Evolutionary conservation across 1,140 invertebrate genomes (phyloP).

Genomic region (Lycorma delicatula): DNA sequence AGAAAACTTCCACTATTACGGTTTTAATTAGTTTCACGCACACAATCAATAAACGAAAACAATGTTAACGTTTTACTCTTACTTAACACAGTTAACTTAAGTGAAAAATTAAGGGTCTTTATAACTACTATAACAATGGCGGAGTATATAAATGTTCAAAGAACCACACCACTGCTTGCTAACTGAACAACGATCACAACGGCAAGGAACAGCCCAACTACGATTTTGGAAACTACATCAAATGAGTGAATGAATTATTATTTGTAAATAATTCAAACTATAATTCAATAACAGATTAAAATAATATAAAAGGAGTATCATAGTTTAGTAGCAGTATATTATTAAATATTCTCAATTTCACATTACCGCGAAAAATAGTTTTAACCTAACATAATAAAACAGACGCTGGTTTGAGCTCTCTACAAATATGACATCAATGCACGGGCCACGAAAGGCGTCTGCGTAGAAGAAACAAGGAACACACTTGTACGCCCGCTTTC

Average conservation of each 20-base stretch:
- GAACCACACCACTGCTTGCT: neutral
- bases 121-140: neutral
- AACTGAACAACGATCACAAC: constrained; percentile 3
- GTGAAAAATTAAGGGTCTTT: neutral
- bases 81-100: neutral
- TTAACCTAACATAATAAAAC: neutral
- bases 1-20: neutral
- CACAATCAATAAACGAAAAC: neutral
- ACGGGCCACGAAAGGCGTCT: neutral
- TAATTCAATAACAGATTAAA: neutral
- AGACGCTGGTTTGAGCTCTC: neutral
- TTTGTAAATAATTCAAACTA: neutral
- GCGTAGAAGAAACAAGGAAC: neutral
- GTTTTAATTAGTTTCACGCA: neutral
- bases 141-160: constrained; percentile 1
- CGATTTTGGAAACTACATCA: neutral
- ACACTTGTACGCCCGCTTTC: neutral
- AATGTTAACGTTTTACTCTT: neutral
- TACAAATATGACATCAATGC: neutral
- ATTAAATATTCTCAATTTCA: neutral
- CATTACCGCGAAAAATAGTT: neutral
- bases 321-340: neutral
- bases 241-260: neutral
- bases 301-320: neutral
- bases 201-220: constrained; percentile 5